Evolutionary conservation across 2,888 invertebrate genomes (phyloP), one percentile per base, ranked within the genome.

Genomic region (Papilio elwesi): DNA sequence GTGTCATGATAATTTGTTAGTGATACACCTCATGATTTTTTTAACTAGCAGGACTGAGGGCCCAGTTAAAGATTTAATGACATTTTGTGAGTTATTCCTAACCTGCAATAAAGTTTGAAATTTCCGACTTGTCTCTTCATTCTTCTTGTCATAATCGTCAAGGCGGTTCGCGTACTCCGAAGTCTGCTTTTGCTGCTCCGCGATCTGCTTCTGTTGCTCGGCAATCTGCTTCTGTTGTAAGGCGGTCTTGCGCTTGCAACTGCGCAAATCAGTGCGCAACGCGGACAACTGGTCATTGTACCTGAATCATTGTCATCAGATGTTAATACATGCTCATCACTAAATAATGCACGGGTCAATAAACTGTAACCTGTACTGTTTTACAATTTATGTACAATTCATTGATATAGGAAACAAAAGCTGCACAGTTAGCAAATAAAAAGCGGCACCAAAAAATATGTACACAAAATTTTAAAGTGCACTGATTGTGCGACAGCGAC

Each of bases 141-240:
- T 97, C 85, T 98, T 98, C 89, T 97, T 98, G 82, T 98, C 98
- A 80, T 97, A 97, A 82, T 98, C 98, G 82, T 98, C 98, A 75
- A 98, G 94, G n/a, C 97, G 95, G 83, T 96, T 96, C 0, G 97
- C 97, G 85, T 97, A 97, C 82, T 97, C 97, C 77, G 97, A 84
- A 0, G 96, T 96, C 85, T 96, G 96, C 80, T 96, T 97, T 81
- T 96, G 96, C 82, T 96, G 96, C 78, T 96, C 96, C 0, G 96
- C 95, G 57, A 96, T 90, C 78, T 96, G 94, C 82, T 96, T 96
- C 84, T 96, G 96, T 81, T 96, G 96, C 79, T 97, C 97, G 0
- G 96, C 95, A 63, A 97, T 96, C 85, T 97, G 97, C 82, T 97
- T 97, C 83, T 97, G 97, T 85, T 98, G 98, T 73, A 97, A 96